Base-by-base conservation (phyloP, 2,888 invertebrate species). In the Acanthosoma haemorrhoidale region DNA sequence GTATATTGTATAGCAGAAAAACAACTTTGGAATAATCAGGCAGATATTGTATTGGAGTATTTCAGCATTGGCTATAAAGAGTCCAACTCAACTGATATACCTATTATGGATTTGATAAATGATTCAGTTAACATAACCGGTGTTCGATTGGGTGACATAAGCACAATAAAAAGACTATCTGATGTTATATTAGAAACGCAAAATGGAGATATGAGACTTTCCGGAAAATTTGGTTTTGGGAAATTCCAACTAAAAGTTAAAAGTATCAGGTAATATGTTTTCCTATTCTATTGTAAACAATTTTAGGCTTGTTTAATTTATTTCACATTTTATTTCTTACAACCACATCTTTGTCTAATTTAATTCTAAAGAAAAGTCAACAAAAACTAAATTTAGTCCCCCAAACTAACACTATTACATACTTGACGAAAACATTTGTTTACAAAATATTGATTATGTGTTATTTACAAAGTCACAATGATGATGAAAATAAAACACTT, bases 141-240 rank as follows among this genome's bases (percentile, higher is more conserved):
- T 25, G 13, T 41, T 6, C 25, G 15, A 25, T 38, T 64, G n/a
- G 64, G 64, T 11, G 41, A 64, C 11, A 64, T 64, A 39, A 64
- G 36, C 39, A 64, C 64, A n/a, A 38, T 64, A 11, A 64, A 29
- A 39, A 64, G 64, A 31, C 13, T 64, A 29, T 64, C 64, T 6
- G 64, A 64, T 31, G 64, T 64, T 15, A 29, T 64, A 8, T 29
- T 64, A 15, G 64, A 64, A 41, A 64, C 64, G 4, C n/a, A 18
- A 15, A 64, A 64, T 41, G 64, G 64, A 39, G 64, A 64, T 13
- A 31, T 41, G 15, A 64, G 64, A 25, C 11, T 64, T 15, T 64
- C 64, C 15, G 64, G 64, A 5, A 41, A 29, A 15, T 64, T 64
- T 41, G 64, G 64, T 18, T 31, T 64, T 15, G 41, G 9, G 15